Base-by-base conservation (phyloP, 2,888 invertebrate species). In the Itoplectis maculator region DNA sequence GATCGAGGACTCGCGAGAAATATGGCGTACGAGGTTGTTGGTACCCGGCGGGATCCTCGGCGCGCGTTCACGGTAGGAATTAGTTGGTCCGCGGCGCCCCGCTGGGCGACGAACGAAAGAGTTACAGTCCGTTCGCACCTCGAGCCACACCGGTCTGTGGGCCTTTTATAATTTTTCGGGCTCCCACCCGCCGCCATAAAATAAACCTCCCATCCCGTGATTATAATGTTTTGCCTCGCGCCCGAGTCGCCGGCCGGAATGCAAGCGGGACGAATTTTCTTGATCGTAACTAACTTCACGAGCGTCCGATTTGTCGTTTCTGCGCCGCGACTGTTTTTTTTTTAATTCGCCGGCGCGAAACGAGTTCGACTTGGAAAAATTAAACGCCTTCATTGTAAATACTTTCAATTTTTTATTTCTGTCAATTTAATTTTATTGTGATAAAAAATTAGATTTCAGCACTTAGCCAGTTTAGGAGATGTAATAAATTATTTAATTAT, bases 61-160 rank as follows among this genome's bases (percentile, higher is more conserved):
- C 37, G 68, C 37, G 68, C 49, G 86, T 87, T 87, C 85, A 88
- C 85, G 83, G 87, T 87, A 88, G 88, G 89, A 91, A 91, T 91
- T 91, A 89, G 90, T 89, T 88, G 75, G 23, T 68, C 65, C 86
- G 82, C 81, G 87, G 90, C 91, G 87, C 91, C 92, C 91, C 90
- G 89, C 86, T 87, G 92, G 86, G 92, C 89, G 49, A 73, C 47
- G 87, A 89, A 89, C 91, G 90, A 90, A 91, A 92, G 92, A 91
- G 91, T 91, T 91, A 91, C 90, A 89, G 88, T 88, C 87, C 90
- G 88, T 91, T 92, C 91, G 90, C 92, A 91, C 91, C 92, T 92
- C 91, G 90, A 89, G 90, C 89, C 88, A 42, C 70, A n/a, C n/a
- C n/a, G n/a, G n/a, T n/a, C 69, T 73, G 69, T 70, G 35, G 29